These are phyloP conservation scores for Notospermus geniculatus DNA, from an alignment of 1,140 invertebrate species.

Conservation along the genomic window DNA sequence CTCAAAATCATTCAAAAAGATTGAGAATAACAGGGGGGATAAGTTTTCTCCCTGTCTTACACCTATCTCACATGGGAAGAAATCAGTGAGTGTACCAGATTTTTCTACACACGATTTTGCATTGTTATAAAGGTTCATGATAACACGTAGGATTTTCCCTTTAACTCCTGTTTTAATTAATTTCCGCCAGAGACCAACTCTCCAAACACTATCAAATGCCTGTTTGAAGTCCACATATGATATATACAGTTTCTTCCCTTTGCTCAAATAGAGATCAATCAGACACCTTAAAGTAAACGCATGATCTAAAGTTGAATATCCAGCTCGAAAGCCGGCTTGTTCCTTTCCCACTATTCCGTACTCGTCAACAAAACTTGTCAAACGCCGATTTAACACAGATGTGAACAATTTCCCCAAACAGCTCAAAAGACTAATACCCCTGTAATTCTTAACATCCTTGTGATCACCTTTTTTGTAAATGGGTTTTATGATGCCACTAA, in stretches of 20 bases:
- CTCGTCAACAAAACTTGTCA: background rate
- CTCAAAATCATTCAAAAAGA: too few species aligned
- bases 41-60: too few species aligned
- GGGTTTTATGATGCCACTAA: background rate
- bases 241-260: conserved; percentile 14
- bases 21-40: too few species aligned
- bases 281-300: conserved; percentile 19
- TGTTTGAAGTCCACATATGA: conserved; percentile 29
- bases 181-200: too few species aligned
- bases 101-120: too few species aligned
- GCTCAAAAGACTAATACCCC: background rate
- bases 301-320: conserved; percentile 26
- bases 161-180: too few species aligned
- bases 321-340: conserved; percentile 28
- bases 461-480: background rate
- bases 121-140: too few species aligned
- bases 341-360: background rate
- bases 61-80: too few species aligned
- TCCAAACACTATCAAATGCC: too few species aligned
- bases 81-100: too few species aligned
- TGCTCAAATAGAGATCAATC: conserved; percentile 5
- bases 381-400: background rate
- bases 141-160: too few species aligned
- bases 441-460: background rate
- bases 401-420: background rate